Percentiles rank a stretch among this genome's conserved stretches.
Evolutionary conservation across 2,797 vertebrate genomes (phyloP).

Genomic region (Crocodylus rhombifer): DNA sequence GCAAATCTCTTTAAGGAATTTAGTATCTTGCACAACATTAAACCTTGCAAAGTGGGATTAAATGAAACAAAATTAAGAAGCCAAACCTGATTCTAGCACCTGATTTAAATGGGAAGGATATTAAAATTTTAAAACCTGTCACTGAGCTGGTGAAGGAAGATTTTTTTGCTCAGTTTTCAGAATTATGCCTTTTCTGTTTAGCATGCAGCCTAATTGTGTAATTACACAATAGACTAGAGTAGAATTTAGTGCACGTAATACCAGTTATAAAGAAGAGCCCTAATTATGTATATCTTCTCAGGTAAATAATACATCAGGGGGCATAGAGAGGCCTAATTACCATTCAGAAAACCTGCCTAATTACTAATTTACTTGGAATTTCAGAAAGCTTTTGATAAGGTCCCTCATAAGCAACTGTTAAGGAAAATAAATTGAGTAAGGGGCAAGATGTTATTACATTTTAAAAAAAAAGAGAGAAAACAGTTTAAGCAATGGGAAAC

Average conservation of each 20-base stretch:
- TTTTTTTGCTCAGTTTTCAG: slow-evolving; percentile 58
- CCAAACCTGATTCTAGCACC: slow-evolving; percentile 38
- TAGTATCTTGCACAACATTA: rapidly evolving
- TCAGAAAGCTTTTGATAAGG: slow-evolving; percentile 70
- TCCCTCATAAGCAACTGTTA: slow-evolving; percentile 61
- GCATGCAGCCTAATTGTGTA: slow-evolving; percentile 64
- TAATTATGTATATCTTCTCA: slow-evolving; percentile 75
- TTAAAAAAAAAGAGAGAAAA: slow-evolving; percentile 34
- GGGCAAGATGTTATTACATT: slow-evolving; percentile 52
- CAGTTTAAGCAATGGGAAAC: not conserved
- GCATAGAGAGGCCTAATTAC: slow-evolving; percentile 64
- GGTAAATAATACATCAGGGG: slow-evolving; percentile 66
- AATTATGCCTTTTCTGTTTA: slow-evolving; percentile 66
- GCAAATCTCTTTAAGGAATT: not conserved
- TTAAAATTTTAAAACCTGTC: slow-evolving; percentile 46
- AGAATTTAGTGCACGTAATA: slow-evolving; percentile 72
- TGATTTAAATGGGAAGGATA: slow-evolving; percentile 35
- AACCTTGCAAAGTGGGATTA: slow-evolving; percentile 15
- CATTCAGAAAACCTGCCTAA: slow-evolving; percentile 70
- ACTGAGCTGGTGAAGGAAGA: slow-evolving; percentile 44
- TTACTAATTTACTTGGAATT: slow-evolving; percentile 70
- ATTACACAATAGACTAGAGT: slow-evolving; percentile 74
- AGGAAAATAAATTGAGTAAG: slow-evolving; percentile 53
- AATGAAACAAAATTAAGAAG: not conserved
- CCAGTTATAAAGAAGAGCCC: slow-evolving; percentile 74